These are phyloP conservation scores for Nerophis ophidion DNA, from an alignment of 2,113 vertebrate genomes.

Conservation along the genomic window DNA sequence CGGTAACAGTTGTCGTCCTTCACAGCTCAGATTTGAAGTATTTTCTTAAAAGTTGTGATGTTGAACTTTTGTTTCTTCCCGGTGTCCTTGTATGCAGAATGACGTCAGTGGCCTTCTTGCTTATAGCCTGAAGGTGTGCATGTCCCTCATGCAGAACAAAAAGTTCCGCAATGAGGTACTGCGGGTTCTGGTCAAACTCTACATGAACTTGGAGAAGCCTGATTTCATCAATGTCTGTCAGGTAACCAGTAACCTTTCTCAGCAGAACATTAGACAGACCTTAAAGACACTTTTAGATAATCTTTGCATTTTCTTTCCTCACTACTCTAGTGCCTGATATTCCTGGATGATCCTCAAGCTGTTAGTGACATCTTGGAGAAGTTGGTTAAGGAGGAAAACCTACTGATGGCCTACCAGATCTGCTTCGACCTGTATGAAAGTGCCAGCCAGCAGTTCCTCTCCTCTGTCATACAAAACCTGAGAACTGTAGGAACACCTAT, in stretches of 20 bases:
- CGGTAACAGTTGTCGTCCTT: constrained; percentile 36
- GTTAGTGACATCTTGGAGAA: constrained; percentile 98
- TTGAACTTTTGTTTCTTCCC: background rate
- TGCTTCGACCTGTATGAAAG: constrained; percentile 98
- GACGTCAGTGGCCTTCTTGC: constrained; percentile 94
- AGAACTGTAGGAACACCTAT: constrained; percentile 90
- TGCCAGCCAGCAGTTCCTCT: constrained; percentile 97
- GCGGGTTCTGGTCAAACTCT: constrained; percentile 94
- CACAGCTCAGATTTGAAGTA: background rate
- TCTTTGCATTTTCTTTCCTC: constrained; percentile 3
- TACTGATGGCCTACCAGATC: constrained; percentile 98
- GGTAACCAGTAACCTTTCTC: constrained; percentile 63
- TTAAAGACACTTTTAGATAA: background rate
- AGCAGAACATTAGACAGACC: background rate
- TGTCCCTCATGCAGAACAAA: constrained; percentile 99
- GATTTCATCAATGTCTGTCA: constrained; percentile 99
- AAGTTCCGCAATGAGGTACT: constrained; percentile 96
- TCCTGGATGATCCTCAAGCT: constrained; percentile 96
- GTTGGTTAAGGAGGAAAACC: constrained; percentile 96
- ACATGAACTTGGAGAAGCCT: constrained; percentile 98
- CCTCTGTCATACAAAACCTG: constrained; percentile 95
- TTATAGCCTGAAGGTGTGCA: constrained; percentile 98
- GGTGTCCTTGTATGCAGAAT: constrained; percentile 71
- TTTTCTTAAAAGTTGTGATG: background rate
- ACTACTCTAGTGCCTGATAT: constrained; percentile 86